These are phyloP conservation scores for Dendrocopos noguchii DNA, from an alignment of 2,113 vertebrate species.

Conservation along the genomic window DNA sequence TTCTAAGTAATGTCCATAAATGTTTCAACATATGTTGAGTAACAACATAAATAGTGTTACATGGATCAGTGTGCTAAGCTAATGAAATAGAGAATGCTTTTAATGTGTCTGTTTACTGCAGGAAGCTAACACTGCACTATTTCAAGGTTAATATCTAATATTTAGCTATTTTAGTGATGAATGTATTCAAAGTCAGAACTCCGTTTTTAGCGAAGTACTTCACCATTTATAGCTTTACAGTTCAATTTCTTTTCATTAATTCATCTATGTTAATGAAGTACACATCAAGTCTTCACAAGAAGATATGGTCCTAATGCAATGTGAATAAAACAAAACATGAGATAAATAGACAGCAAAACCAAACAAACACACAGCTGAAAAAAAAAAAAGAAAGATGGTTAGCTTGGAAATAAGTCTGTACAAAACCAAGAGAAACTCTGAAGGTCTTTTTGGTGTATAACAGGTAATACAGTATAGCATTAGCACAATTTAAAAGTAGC, in stretches of 20 bases:
- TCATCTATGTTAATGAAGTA: neutral
- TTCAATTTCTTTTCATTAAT: neutral
- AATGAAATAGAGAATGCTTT: neutral
- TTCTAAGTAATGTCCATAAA: neutral
- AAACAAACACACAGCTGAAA: fast-evolving
- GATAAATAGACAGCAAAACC: neutral
- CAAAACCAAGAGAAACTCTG: neutral
- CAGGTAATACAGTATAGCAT: neutral
- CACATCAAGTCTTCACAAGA: neutral
- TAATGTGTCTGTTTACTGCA: neutral
- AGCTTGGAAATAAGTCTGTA: neutral
- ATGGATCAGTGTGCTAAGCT: neutral
- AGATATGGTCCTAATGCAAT: neutral
- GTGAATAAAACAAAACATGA: neutral
- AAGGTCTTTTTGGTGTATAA: neutral
- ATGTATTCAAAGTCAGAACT: neutral
- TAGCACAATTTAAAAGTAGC: neutral
- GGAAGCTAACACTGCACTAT: neutral
- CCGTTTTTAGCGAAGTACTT: neutral
- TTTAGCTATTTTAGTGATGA: neutral
- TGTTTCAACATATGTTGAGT: neutral
- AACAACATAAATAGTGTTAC: neutral
- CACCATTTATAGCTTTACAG: neutral
- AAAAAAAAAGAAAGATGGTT: neutral
- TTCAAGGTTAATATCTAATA: neutral